These are phyloP conservation scores for Python bivittatus DNA, from an alignment of 2,113 vertebrate genomes.

Conservation along the genomic window DNA sequence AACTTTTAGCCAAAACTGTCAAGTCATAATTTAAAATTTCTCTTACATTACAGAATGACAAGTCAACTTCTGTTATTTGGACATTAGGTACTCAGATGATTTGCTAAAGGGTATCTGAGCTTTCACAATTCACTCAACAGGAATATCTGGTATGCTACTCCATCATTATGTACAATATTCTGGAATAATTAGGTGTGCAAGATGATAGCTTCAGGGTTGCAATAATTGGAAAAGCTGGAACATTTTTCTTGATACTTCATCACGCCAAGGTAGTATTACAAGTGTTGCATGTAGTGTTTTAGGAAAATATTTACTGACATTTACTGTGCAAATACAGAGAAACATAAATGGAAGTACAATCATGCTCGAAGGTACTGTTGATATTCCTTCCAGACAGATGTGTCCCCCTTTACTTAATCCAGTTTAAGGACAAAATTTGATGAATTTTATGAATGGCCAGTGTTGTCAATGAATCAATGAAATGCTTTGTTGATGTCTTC, in stretches of 20 bases:
- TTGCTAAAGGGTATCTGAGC: constrained; percentile 41
- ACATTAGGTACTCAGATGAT: constrained; percentile 12
- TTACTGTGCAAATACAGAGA: background rate
- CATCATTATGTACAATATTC: constrained; percentile 57
- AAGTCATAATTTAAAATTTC: constrained; percentile 19
- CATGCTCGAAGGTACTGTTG: background rate
- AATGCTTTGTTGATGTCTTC: background rate
- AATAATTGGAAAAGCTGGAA: constrained; percentile 38
- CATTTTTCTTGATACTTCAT: background rate
- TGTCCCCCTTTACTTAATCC: background rate
- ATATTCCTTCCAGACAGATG: background rate
- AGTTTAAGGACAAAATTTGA: background rate
- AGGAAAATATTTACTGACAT: background rate
- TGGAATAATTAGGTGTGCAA: constrained; percentile 51
- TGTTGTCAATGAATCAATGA: background rate
- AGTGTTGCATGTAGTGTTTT: background rate
- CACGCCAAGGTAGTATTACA: background rate
- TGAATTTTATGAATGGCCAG: background rate
- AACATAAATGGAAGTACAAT: background rate
- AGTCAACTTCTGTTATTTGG: constrained; percentile 16
- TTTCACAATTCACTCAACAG: constrained; percentile 54
- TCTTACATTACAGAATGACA: constrained; percentile 29
- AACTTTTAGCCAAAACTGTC: constrained; percentile 11
- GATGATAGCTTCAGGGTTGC: constrained; percentile 37
- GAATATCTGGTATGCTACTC: constrained; percentile 61